Evolutionary conservation across 2,113 vertebrate genomes (phyloP).

Genomic region (Notechis scutatus): DNA sequence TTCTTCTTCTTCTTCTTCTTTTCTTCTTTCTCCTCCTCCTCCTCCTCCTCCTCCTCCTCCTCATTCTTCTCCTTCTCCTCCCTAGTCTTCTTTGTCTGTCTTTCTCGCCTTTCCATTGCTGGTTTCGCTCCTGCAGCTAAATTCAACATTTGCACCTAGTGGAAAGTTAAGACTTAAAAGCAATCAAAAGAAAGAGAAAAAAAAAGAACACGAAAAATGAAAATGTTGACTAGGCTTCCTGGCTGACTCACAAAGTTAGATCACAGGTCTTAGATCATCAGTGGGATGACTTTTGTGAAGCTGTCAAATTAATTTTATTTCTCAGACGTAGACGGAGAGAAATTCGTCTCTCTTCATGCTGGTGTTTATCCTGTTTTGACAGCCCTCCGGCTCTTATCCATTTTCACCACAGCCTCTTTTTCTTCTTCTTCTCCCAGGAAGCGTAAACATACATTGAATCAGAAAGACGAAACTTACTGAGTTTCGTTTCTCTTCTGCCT

Average conservation of each 20-base stretch:
- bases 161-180: not conserved
- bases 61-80: too few species aligned
- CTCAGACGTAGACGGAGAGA: not conserved
- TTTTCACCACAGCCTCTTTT: not conserved
- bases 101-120: fast-evolving
- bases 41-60: too few species aligned
- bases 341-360: not conserved
- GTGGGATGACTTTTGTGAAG: not conserved
- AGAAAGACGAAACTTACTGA: not conserved
- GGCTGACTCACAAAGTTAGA: too few species aligned
- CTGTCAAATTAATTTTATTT: not conserved
- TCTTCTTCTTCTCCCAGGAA: not conserved
- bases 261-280: not conserved
- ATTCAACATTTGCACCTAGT: not conserved
- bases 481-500: not conserved
- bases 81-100: too few species aligned
- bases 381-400: not conserved
- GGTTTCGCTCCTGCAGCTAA: not conserved
- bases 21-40: too few species aligned
- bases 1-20: too few species aligned
- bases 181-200: not conserved
- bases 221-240: not conserved
- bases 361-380: not conserved
- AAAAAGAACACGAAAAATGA: not conserved
- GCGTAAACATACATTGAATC: not conserved